These are phyloP conservation scores for Frieseomelitta varia DNA, from an alignment of 1,140 invertebrate genomes.

Conservation along the genomic window DNA sequence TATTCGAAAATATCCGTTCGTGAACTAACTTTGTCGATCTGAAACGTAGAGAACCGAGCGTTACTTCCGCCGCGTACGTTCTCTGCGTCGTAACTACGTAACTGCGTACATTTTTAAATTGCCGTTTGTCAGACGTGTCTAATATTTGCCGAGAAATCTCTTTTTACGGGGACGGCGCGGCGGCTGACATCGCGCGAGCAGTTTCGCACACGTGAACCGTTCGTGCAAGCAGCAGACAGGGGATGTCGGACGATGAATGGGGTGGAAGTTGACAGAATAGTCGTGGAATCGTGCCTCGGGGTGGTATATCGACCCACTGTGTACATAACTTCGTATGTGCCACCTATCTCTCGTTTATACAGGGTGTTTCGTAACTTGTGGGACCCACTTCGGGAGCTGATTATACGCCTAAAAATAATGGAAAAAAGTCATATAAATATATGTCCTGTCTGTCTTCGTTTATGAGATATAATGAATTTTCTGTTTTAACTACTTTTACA, in stretches of 20 bases:
- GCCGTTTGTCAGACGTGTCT: neutral
- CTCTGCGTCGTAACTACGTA: neutral
- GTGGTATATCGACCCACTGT: constrained; percentile 72
- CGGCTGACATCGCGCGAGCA: neutral
- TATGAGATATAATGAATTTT: no score
- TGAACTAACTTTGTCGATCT: no score
- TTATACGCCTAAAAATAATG: no score
- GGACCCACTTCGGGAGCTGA: no score
- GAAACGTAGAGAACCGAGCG: neutral
- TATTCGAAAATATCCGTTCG: no score
- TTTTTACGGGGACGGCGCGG: neutral
- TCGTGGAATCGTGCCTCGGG: constrained; percentile 65
- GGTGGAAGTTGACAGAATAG: constrained; percentile 63
- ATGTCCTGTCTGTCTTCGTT: no score
- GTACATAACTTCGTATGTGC: constrained; percentile 43
- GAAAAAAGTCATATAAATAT: no score
- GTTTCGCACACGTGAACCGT: constrained; percentile 30
- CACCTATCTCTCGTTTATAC: constrained; percentile 8
- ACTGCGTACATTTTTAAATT: neutral
- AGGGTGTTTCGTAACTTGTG: no score
- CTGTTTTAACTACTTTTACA: no score
- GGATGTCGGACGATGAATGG: constrained; percentile 36
- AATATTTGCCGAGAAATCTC: constrained; percentile 19
- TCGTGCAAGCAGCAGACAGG: constrained; percentile 13
- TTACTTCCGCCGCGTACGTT: neutral